Conservation (phyloP, 2,888 invertebrate species). For the Mellilla xanthometata region DNA sequence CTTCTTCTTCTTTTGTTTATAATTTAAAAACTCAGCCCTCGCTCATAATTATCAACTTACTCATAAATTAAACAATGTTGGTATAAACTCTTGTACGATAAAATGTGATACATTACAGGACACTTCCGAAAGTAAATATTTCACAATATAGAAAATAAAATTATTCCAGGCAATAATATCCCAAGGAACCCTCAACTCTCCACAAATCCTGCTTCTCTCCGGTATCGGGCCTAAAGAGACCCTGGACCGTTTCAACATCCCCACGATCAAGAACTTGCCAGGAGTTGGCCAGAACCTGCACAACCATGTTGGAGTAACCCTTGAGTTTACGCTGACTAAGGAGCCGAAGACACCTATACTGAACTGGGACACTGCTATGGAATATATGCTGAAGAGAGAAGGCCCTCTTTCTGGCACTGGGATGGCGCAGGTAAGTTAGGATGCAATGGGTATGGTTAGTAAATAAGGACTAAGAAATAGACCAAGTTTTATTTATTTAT, state of each 20-base stretch:
- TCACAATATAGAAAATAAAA: no score
- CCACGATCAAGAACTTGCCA: conserved; percentile 83
- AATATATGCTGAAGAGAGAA: conserved; percentile 82
- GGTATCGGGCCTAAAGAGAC: conserved; percentile 86
- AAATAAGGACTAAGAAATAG: no score
- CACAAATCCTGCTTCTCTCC: conserved; percentile 85
- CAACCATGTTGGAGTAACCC: conserved; percentile 85
- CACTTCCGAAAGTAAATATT: no score
- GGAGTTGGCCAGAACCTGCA: conserved; percentile 88
- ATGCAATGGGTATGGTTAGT: no score
- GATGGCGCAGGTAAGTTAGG: conserved; percentile 86
- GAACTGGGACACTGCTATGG: conserved; percentile 83
- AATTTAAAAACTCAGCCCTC: no score
- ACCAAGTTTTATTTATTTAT: no score
- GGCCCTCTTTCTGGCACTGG: conserved; percentile 86
- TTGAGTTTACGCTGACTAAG: conserved; percentile 80
- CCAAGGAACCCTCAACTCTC: conserved; percentile 86
- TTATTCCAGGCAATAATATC: conserved; percentile 77
- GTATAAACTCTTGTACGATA: no score
- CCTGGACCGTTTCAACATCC: conserved; percentile 81
- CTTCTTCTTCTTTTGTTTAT: no score
- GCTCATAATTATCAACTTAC: no score
- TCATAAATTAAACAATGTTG: no score
- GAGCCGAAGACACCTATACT: conserved; percentile 78
- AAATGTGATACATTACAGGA: no score